phyloP scores from a whole-genome alignment of 2,888 invertebrate genomes.

The Lasioglossum oenotherae region DNA sequence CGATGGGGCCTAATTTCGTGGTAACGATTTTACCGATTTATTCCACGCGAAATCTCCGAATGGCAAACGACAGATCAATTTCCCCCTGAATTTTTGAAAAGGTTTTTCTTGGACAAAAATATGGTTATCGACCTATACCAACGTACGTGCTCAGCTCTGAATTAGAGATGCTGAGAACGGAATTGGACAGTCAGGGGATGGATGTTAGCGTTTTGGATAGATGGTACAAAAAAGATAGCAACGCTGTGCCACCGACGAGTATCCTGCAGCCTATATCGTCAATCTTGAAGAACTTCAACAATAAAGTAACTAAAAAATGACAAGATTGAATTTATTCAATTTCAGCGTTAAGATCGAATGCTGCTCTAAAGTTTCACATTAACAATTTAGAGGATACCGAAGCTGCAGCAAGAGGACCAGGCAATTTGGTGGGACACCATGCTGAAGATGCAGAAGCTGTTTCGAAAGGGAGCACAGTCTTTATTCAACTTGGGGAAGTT shows the following conservation, averaged over 20 bases:
- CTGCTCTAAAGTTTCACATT: not conserved
- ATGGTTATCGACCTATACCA: constrained; percentile 98
- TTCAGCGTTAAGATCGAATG: not conserved
- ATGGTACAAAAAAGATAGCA: constrained; percentile 98
- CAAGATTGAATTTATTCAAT: not conserved
- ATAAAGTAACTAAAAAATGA: constrained; percentile 89
- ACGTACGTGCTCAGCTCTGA: constrained; percentile 97
- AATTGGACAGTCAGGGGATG: constrained; percentile 92
- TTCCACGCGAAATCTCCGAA: not conserved
- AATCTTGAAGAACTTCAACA: constrained; percentile 98
- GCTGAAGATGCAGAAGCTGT: constrained; percentile 96
- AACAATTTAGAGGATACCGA: constrained; percentile 91
- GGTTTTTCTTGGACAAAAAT: constrained; percentile 98
- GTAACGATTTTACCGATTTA: constrained; percentile 84
- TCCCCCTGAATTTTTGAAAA: constrained; percentile 73
- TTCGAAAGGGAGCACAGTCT: constrained; percentile 96
- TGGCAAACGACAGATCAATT: not conserved
- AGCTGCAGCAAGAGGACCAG: constrained; percentile 98
- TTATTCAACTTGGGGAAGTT: constrained; percentile 93
- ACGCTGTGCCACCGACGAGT: constrained; percentile 97
- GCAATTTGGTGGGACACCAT: constrained; percentile 99
- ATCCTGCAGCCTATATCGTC: constrained; percentile 98
- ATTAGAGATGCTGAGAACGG: constrained; percentile 93
- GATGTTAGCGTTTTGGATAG: constrained; percentile 94
- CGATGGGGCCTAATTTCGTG: constrained; percentile 99